Base-by-base conservation (phyloP, 2,888 invertebrate genomes). In the Rhagonycha lutea region DNA sequence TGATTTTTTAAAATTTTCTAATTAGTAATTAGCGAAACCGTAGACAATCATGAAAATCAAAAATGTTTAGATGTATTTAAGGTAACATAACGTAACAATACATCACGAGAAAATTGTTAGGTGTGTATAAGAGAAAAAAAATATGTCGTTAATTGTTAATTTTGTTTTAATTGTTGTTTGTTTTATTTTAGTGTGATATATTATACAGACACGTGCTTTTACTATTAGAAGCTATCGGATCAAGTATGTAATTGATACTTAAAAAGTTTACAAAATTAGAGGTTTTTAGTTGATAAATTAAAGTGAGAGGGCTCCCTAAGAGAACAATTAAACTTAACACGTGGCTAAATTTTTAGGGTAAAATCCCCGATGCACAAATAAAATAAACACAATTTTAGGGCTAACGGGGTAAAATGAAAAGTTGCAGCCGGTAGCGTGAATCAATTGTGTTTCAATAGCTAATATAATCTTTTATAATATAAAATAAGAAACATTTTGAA, bases 351-450 rank as follows among this genome's bases (percentile, higher is more conserved):
- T 72, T 80, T 76, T 79, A 69, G 80, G 78, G 79, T 77, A 74
- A 79, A 80, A 75, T 78, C 70, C 76, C 75, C 68, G 71, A 71
- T 73, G 69, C 75, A 74, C 72, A 78, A 80, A 78, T 72, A 78
- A 77, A 79, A 79, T 79, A 79, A 76, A 76, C 74, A 75, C 79
- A 73, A 75, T 81, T 81, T 81, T 79, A 79, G 78, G 79, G 79
- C 68, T 75, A 81, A 80, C 80, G 81, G 81, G 80, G 81, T 81
- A 81, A 81, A 81, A 79, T 77, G 70, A 73, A 75, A 73, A 71
- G 77, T 72, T 74, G 72, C 77, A 77, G 74, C 75, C 75, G 77
- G 68, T 68, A 32, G 65, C 24, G 69, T 69, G 24, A 69, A 68
- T 70, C 69, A 47, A 73, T 76, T 76, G 68, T 76, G 29, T 62